These are phyloP conservation scores for human (Homo sapiens) DNA, from an alignment of 2,113 vertebrate species.

Conservation along the genomic window DNA sequence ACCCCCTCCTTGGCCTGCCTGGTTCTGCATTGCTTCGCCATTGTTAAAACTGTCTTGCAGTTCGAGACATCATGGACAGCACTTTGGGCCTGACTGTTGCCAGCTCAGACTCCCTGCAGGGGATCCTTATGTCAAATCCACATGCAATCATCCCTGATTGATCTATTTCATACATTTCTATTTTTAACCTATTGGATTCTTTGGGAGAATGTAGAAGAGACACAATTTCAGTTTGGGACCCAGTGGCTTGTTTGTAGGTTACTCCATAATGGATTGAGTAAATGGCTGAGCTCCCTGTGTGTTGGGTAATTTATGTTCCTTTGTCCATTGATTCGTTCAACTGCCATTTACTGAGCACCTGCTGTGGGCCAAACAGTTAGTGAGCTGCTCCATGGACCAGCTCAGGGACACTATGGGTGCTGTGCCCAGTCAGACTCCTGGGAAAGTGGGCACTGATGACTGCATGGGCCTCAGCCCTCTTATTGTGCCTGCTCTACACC, in stretches of 20 bases:
- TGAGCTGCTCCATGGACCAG: not conserved
- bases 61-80: not conserved
- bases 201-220: not conserved
- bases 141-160: not conserved
- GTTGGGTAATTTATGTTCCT: not conserved
- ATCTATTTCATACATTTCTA: not conserved
- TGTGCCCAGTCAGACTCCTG: not conserved
- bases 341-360: not conserved
- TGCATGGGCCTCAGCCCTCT: not conserved
- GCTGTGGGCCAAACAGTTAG: not conserved
- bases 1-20: not conserved
- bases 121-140: not conserved
- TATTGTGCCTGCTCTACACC: not conserved
- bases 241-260: not conserved
- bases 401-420: not conserved
- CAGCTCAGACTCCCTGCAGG: not conserved
- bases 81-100: not conserved
- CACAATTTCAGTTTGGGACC: constrained; percentile 15
- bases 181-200: not conserved
- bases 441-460: not conserved
- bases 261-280: not conserved
- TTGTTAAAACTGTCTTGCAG: not conserved
- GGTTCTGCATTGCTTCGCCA: not conserved
- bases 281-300: not conserved
- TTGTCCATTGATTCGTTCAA: not conserved